Percentiles rank a stretch among this genome's conserved stretches.
These are phyloP conservation scores for Setophaga coronata DNA, from an alignment of 2,113 vertebrate genomes.

Conservation along the genomic window DNA sequence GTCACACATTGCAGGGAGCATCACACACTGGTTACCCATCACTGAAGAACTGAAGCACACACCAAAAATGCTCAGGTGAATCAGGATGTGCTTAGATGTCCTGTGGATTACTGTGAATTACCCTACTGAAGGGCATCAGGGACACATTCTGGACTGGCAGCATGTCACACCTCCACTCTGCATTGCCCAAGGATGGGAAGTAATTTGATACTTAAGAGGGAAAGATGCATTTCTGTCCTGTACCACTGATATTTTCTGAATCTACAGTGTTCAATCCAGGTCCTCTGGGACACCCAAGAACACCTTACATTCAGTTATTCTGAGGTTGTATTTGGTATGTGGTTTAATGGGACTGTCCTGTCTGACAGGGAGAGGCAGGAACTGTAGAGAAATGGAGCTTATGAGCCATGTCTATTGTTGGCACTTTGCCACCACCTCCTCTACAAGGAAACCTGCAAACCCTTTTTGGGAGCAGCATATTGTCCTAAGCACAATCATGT, in stretches of 20 bases:
- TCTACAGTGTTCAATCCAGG: not conserved
- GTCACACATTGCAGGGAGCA: not conserved
- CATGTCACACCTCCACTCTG: not conserved
- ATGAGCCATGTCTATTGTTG: fast-evolving
- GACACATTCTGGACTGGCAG: not conserved
- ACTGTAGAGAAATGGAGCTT: not conserved
- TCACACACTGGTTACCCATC: not conserved
- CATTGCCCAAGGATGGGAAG: not conserved
- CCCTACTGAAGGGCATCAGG: not conserved
- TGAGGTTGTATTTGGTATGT: not conserved
- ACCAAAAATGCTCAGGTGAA: not conserved
- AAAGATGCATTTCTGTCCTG: not conserved
- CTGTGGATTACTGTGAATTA: not conserved
- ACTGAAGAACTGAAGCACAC: not conserved
- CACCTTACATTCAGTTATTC: not conserved
- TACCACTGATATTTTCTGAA: not conserved
- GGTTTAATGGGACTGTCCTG: not conserved
- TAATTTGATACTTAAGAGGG: not conserved
- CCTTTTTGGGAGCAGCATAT: not conserved
- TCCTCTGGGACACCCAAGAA: not conserved
- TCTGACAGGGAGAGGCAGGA: not conserved
- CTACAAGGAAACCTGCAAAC: not conserved
- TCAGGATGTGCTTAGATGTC: not conserved
- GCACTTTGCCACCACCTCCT: not conserved
- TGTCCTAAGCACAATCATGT: not conserved